Base-by-base conservation (phyloP, 2,113 vertebrate genomes). In the Pangasianodon gigas region DNA sequence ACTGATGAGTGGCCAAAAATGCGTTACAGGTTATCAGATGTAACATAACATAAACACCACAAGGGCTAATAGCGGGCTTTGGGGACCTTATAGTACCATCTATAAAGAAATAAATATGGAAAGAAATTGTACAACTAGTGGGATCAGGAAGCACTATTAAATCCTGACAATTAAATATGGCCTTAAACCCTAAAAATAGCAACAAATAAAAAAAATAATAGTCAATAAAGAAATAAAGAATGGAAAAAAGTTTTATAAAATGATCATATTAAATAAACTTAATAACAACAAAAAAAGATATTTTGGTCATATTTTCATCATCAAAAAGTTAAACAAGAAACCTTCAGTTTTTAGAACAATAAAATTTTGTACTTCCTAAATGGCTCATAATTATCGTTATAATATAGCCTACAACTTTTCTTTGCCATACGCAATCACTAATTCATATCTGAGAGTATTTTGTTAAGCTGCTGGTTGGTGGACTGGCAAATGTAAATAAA, bases 21-120 rank as follows among this genome's bases (percentile, higher is more conserved):
- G 79, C 51, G 77, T 75, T 75, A 86, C 29, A 81, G 83, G 54
- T 83, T 62, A 74, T 83, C 85, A 56, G 87, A 80, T 58, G 8
- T 81, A 84, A 84, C 65, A 37, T 37, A 37, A 87, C 37, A 84
- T 88, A 79, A 91, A 75, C 86, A 82, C 88, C 88, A 90, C 79
- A 80, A 19, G 44, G 77, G 77, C 2, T 37, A 19, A 56, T 1
- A 6, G 6, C 18, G 29, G 79, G 79, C 48, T 54, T 3, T 81
- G 26, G 7, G 46, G 26, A 14, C 88, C 13, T 60, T 85, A 91
- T 71, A 69, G 67, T 37, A 83, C 56, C 86, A 32, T 51, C 54
- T 85, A 46, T 4, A 85, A 81, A 56, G 32, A 62, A 77, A 52
- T 29, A 16, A 21, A 52, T 52, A 80, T 52, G 77, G 48, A 82